Base-by-base conservation (phyloP, 1,140 invertebrate genomes). In the Aricia agestis region DNA sequence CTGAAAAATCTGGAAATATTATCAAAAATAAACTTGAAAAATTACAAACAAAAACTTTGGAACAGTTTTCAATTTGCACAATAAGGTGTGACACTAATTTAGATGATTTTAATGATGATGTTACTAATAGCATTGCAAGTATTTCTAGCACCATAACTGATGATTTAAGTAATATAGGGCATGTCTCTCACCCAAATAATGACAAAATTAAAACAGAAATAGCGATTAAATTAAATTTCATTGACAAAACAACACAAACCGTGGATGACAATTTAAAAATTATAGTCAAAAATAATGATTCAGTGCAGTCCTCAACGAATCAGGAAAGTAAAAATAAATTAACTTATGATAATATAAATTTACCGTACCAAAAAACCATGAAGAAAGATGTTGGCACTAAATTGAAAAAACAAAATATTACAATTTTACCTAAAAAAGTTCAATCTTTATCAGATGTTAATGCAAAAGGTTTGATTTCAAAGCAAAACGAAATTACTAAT, bases 21-120 rank as follows among this genome's bases (percentile, higher is more conserved):
- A 87, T 76, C 72, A 82, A 61, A 78, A 82, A 67, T 73, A 88
- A 88, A 81, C 71, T 84, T 15, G 82, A 84, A 75, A 76, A 70
- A 69, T 70, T 88, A 59, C 78, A 79, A 66, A 74, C 73, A 36
- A 76, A 82, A n/a, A 74, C 70, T 66, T 67, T 89, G 66, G 82
- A 90, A 73, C 82, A 83, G 52, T 76, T 80, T 74, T 87, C 86
- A 4, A 79, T 90, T 68, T 74, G 77, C n/a, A 72, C 72, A 68
- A 25, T 36, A 6, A 36, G 72, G 57, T 15, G 19, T 52, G 65
- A 57, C 5, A 58, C 36, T 11, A 19, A 4, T 17, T 25, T n/a
- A n/a, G 58, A 9, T 36, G 58, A 7, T 52, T 52, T 52, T 13
- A 52, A 52, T 52, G 36, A 36, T 36, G 36, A 36, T 36, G 1